phyloP scores from a whole-genome alignment of 2,113 vertebrate species.

The Otolemur garnettii region DNA sequence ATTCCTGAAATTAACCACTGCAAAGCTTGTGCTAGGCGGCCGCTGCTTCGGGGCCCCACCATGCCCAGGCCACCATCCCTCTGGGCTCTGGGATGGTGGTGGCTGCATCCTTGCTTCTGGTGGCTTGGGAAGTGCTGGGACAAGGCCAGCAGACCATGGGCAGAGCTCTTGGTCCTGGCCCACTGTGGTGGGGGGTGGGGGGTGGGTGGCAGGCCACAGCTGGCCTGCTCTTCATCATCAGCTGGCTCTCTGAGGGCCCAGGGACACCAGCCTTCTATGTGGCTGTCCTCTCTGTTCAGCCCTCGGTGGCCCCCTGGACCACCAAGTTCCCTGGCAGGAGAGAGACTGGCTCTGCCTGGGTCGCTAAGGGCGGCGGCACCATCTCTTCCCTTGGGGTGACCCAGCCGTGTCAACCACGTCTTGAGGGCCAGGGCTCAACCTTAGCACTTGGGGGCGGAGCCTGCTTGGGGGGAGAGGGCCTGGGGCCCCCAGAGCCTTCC shows the following conservation, averaged over 20 bases:
- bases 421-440: accelerated
- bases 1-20: accelerated
- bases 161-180: not conserved
- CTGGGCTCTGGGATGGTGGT: not conserved
- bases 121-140: too few species aligned
- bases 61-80: accelerated
- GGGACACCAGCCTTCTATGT: not conserved
- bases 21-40: accelerated
- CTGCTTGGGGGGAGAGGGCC: not conserved
- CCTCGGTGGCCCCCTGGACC: not conserved
- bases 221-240: too few species aligned
- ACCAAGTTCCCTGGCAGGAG: not conserved
- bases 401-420: not conserved
- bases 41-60: accelerated
- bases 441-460: accelerated
- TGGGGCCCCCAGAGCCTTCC: not conserved
- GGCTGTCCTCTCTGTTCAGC: not conserved
- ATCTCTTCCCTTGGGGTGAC: not conserved
- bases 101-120: not conserved
- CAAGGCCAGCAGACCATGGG: accelerated
- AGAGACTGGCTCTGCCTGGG: not conserved
- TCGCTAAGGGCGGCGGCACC: accelerated
- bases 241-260: not conserved
- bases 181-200: not conserved
- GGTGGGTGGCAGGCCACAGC: not conserved